Conservation (phyloP, 2,888 invertebrate genomes). For the Achlya flavicornis region DNA sequence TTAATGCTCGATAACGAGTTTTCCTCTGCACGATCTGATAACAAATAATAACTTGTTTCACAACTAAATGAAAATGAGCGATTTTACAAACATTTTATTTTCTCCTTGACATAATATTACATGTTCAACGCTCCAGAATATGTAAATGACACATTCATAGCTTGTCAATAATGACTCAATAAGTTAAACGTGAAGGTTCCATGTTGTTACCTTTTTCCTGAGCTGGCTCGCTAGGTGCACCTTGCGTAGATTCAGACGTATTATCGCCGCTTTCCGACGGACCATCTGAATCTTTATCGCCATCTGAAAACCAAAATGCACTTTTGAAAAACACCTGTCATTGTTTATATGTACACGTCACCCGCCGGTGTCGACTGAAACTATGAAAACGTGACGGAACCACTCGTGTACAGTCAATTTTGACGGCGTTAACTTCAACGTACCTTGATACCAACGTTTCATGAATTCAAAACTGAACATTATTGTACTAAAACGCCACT, state of each 20-base stretch:
- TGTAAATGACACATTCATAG: neutral
- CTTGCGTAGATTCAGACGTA: constrained; percentile 78
- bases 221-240: constrained; percentile 72
- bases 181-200: constrained; percentile 15
- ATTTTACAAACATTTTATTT: too few species aligned
- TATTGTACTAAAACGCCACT: constrained; percentile 54
- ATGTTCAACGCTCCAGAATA: neutral
- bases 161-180: neutral
- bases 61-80: neutral
- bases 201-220: constrained; percentile 75
- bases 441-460: constrained; percentile 79
- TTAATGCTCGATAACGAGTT: constrained; percentile 32
- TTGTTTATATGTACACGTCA: constrained; percentile 44
- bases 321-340: constrained; percentile 40
- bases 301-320: constrained; percentile 67
- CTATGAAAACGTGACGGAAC: constrained; percentile 20
- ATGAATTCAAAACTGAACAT: constrained; percentile 80
- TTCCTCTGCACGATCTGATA: constrained; percentile 36
- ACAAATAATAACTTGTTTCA: constrained; percentile 25
- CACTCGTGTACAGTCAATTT: constrained; percentile 21
- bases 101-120: constrained; percentile 5
- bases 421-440: constrained; percentile 34
- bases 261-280: constrained; percentile 82
- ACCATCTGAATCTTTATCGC: constrained; percentile 81
- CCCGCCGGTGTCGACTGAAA: constrained; percentile 17